phyloP scores from a whole-genome alignment of 35 echinoderm and acorn worm genomes.

The Lytechinus variegatus region DNA sequence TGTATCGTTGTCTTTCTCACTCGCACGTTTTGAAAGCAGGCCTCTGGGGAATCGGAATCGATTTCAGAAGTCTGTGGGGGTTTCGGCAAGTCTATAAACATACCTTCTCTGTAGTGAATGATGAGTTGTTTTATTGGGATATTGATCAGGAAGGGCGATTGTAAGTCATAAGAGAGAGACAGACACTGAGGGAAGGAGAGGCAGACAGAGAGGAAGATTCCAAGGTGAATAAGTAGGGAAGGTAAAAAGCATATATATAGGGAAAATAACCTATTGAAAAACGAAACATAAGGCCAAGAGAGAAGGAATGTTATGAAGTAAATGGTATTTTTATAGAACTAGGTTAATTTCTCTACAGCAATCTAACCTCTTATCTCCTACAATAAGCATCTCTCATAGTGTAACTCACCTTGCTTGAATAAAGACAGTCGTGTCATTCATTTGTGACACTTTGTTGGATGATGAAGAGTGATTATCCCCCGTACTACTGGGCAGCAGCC shows the following conservation, averaged over 20 bases:
- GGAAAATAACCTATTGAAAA: not conserved
- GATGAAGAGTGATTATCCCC: not conserved
- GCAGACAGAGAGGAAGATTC: not conserved
- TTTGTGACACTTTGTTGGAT: not conserved
- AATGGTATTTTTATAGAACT: not conserved
- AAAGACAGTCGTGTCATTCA: not conserved
- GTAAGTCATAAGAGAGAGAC: not conserved
- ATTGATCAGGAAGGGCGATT: constrained; percentile 4
- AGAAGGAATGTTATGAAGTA: not conserved
- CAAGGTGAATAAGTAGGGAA: not conserved
- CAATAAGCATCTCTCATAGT: not conserved
- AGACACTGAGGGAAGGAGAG: not conserved
- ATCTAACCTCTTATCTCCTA: not conserved
- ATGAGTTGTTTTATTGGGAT: not conserved
- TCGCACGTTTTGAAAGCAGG: not conserved
- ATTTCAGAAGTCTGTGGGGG: not conserved
- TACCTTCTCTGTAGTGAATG: not conserved
- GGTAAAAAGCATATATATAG: not conserved
- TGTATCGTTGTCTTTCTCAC: constrained; percentile 1
- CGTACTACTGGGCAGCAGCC: not conserved
- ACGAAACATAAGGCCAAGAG: not conserved
- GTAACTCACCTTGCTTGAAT: not conserved
- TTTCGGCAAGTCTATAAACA: not conserved
- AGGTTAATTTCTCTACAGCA: not conserved
- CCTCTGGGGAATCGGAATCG: not conserved